Evolutionary conservation across 2,888 invertebrate species (phyloP).

Genomic region (Malachius bipustulatus): DNA sequence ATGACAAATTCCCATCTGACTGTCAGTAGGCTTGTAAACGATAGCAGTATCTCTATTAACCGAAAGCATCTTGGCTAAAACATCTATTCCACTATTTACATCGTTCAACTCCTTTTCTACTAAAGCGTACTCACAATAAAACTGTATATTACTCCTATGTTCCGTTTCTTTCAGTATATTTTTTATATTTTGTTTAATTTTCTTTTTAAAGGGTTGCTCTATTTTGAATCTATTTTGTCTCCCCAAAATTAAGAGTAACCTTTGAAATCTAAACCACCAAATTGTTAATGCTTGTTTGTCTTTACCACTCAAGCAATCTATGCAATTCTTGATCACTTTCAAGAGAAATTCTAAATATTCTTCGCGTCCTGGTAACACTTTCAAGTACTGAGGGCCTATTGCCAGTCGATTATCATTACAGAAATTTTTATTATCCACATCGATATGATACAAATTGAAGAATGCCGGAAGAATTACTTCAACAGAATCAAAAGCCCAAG

Average conservation of each 20-base stretch:
- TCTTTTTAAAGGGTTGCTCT: slow-evolving; percentile 35
- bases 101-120: slow-evolving; percentile 45
- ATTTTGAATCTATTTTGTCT: slow-evolving; percentile 38
- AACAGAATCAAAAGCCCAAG: slow-evolving; percentile 40
- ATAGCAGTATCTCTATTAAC: neutral
- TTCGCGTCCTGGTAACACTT: slow-evolving; percentile 48
- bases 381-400: slow-evolving; percentile 48
- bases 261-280: slow-evolving; percentile 52
- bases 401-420: slow-evolving; percentile 38
- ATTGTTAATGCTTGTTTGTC: slow-evolving; percentile 45
- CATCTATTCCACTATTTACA: slow-evolving; percentile 22
- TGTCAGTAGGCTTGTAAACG: slow-evolving; percentile 19
- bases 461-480: slow-evolving; percentile 40
- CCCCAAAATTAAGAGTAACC: slow-evolving; percentile 40
- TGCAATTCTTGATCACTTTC: slow-evolving; percentile 40
- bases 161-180: slow-evolving; percentile 41
- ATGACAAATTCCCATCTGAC: slow-evolving; percentile 32
- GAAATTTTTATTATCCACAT: slow-evolving; percentile 31
- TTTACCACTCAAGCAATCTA: slow-evolving; percentile 37
- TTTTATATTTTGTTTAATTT: slow-evolving; percentile 42
- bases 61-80: neutral
- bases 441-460: slow-evolving; percentile 30
- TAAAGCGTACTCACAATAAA: slow-evolving; percentile 51
- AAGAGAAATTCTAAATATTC: slow-evolving; percentile 44
- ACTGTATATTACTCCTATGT: slow-evolving; percentile 44